Base-by-base conservation (phyloP, 2,113 vertebrate species). In the Psilopogon haemacephalus region DNA sequence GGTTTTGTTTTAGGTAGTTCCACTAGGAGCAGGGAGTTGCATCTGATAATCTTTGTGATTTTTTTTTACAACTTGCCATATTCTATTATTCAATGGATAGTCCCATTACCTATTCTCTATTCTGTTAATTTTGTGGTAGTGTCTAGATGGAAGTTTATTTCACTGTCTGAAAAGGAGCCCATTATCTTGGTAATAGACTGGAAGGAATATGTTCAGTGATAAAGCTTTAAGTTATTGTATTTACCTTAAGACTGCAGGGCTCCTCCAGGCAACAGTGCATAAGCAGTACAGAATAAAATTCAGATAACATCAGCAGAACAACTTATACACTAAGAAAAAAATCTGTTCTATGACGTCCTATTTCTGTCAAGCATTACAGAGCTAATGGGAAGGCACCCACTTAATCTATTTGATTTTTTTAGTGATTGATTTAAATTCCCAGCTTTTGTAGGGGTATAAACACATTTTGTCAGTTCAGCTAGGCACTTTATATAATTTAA, bases 301-400 rank as follows among this genome's bases (percentile, higher is more conserved):
- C 91, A 95, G 93, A 95, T 96, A 93, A 96, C 91, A 95, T 95
- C 92, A 91, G 94, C 95, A 96, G 69, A 96, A 93, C 75, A 50
- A 58, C 42, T 20, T 88, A 67, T 91, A 80, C 85, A 89, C 67
- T 73, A 93, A 94, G 64, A 73, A 93, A 69, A 96, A 85, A 38
- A 48, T 20, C 21, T 89, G 48, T 87, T 97, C 88, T 94, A 62
- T 95, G 92, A 74, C 78, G 96, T 90, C 95, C 98, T 96, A 97
- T 96, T 98, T 98, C 96, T 97, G 97, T 98, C 97, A 98, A 80
- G 85, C 38, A 93, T 87, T 89, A 78, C 76, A 86, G 77, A 94
- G 86, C 50, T 93, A 93, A 94, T 90, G 84, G 97, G 83, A 94
- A 89, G 77, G 71, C 46, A 84, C 83, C 92, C 84, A 86, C 63